Conservation (phyloP, 2,113 vertebrate species). For the Heptranchias perlo region DNA sequence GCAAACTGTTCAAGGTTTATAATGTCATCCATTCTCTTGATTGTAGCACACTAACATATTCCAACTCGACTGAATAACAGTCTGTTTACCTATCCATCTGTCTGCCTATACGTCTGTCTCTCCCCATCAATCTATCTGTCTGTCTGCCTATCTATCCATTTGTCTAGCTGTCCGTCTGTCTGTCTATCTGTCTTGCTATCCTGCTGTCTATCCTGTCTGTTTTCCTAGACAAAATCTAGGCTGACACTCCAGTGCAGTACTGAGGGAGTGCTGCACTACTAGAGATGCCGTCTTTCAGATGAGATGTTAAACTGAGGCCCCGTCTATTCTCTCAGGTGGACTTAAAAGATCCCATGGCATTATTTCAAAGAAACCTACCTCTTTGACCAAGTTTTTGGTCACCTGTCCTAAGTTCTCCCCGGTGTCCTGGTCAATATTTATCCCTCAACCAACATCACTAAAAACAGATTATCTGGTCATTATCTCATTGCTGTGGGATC, state of each 20-base stretch:
- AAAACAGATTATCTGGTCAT: not conserved
- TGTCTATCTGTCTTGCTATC: not conserved
- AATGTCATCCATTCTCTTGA: not conserved
- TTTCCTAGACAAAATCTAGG: not conserved
- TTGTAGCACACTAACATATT: not conserved
- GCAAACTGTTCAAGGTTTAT: not conserved
- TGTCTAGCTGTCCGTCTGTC: not conserved
- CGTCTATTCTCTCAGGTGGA: not conserved
- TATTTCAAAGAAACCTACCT: not conserved
- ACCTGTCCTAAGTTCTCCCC: not conserved
- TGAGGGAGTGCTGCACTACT: not conserved
- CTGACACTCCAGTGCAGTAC: not conserved
- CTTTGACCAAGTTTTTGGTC: too few species aligned
- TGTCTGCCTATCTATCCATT: not conserved
- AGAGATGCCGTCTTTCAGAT: not conserved
- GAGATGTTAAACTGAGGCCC: not conserved
- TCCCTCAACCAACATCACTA: not conserved
- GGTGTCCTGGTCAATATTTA: not conserved
- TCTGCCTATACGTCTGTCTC: not conserved
- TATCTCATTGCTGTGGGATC: not conserved
- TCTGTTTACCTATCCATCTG: not conserved
- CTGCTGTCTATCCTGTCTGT: not conserved
- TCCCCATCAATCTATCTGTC: not conserved
- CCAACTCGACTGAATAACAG: not conserved
- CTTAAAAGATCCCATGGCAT: not conserved